Evolutionary conservation across 2,888 invertebrate species (phyloP), one percentile per base, ranked within the genome.

Genomic region (Ormyrus thymus): DNA sequence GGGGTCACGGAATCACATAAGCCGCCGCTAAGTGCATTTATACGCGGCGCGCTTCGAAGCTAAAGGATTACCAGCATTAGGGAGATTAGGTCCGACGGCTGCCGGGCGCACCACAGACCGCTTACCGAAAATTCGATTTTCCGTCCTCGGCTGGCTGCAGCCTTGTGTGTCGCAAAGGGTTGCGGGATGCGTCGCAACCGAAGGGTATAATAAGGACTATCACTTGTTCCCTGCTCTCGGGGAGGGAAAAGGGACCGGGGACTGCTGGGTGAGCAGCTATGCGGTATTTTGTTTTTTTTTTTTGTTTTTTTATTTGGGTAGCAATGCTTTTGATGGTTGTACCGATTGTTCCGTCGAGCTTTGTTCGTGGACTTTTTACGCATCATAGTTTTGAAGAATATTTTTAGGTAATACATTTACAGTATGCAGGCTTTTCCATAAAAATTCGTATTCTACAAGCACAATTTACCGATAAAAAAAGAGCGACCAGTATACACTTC

Each of bases 61-160:
- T 86, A 88, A 87, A 87, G 88, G 88, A 87, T 89, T 89, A 87
- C 82, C 65, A 83, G 88, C 70, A 86, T 89, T 89, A 88, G 85
- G 81, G 81, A 83, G 84, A 84, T 85, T 84, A 84, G 82, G 29
- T 29, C 80, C 81, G 81, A 45, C 80, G 58, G 7, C 53, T 15
- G 48, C 48, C 48, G 29, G 48, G 13, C 11, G 13, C 59, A 48
- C n/a, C n/a, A 3, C 58, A 59, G 58, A 50, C 50, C 9, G 61
- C 55, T 13, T 15, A 51, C 15, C 51, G 53, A 64, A 61, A 75
- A 73, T 68, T 75, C 74, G 59, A 79, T 79, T 79, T 75, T 75
- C 69, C 15, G 3, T 10, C 29, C 45, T 61, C 48, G 29, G 46
- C 55, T 4, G 9, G 29, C 29, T n/a, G 29, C 29, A 3, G 29